phyloP scores from a whole-genome alignment of 2,888 invertebrate genomes.

The Pharmacophagus antenor region DNA sequence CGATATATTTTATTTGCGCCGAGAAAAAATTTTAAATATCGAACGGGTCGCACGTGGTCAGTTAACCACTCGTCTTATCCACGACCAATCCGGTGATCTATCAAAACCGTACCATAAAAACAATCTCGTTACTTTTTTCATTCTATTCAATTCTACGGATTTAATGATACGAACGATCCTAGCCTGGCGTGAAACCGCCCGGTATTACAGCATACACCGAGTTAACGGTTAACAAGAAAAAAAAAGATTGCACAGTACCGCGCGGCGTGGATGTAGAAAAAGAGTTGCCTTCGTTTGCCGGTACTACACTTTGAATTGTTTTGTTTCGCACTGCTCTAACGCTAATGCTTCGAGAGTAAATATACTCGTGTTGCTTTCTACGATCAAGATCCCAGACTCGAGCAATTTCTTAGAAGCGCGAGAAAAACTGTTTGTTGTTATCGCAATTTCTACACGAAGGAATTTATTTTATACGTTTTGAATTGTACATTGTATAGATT shows the following conservation, averaged over 20 bases:
- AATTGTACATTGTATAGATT: no score
- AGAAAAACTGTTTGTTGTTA: background rate
- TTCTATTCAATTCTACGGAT: background rate
- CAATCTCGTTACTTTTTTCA: background rate
- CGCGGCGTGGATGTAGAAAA: constrained; percentile 12
- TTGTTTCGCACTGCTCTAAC: constrained; percentile 20
- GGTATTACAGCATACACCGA: background rate
- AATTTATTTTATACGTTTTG: background rate
- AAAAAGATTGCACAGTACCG: constrained; percentile 3
- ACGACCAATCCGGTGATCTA: background rate
- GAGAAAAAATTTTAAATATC: no score
- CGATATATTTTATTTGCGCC: no score
- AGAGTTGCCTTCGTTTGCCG: constrained; percentile 14
- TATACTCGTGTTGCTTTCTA: constrained; percentile 9
- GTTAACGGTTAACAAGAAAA: background rate
- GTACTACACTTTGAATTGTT: constrained; percentile 13
- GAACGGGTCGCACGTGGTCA: no score
- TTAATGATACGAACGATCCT: background rate
- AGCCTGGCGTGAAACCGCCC: background rate
- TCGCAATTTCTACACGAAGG: background rate
- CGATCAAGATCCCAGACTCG: background rate
- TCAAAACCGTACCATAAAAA: background rate
- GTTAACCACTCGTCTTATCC: no score
- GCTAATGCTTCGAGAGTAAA: constrained; percentile 5
- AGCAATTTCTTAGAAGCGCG: background rate